These are phyloP conservation scores for Bombus polaris DNA, from an alignment of 1,140 invertebrate species.

Conservation along the genomic window DNA sequence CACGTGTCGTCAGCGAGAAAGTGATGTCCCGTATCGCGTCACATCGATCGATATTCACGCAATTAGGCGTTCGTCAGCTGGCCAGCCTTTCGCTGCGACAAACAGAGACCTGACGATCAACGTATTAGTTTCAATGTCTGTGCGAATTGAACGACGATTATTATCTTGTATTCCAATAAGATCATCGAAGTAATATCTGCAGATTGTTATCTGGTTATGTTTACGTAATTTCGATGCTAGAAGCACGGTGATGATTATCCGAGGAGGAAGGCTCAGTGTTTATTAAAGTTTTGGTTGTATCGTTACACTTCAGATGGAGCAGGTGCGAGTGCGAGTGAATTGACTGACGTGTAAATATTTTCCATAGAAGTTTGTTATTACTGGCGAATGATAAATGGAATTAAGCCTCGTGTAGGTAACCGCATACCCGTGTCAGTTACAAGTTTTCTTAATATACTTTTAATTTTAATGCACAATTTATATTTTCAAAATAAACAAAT, in stretches of 20 bases:
- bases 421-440: no score
- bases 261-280: not conserved
- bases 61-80: constrained; percentile 64
- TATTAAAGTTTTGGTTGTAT: not conserved
- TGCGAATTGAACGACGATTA: not conserved
- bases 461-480: no score
- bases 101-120: constrained; percentile 11
- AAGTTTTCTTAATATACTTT: no score
- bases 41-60: constrained; percentile 60
- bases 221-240: not conserved
- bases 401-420: no score
- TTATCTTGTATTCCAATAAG: not conserved
- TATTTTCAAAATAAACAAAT: no score
- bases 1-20: constrained; percentile 48
- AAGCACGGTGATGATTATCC: not conserved
- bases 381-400: not conserved
- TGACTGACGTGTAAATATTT: not conserved
- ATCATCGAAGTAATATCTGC: not conserved
- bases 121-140: not conserved
- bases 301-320: not conserved
- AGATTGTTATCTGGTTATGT: not conserved
- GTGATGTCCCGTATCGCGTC: constrained; percentile 36
- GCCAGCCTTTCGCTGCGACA: not conserved
- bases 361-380: not conserved
- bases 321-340: not conserved